Evolutionary conservation across 2,888 invertebrate genomes (phyloP).

Genomic region (Ennomos fuscantarius): DNA sequence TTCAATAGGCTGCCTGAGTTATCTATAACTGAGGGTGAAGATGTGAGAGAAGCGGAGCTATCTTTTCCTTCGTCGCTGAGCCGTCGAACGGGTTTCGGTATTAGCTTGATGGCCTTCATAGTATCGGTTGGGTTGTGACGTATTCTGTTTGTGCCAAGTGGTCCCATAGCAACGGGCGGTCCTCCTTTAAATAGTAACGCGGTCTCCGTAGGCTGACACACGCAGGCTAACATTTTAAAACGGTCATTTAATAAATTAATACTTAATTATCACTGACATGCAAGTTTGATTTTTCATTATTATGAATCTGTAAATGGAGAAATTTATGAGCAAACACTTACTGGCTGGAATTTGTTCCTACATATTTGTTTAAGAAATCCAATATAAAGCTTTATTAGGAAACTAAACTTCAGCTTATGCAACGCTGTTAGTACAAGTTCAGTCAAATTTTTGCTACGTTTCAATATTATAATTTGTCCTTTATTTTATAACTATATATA

Average conservation of each 20-base stretch:
- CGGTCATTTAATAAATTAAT: conserved; percentile 57
- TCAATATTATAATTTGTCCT: neutral
- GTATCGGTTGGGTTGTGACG: conserved; percentile 64
- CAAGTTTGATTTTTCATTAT: conserved; percentile 58
- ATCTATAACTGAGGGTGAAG: conserved; percentile 66
- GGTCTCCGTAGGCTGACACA: conserved; percentile 87
- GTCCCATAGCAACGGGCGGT: conserved; percentile 82
- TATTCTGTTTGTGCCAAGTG: conserved; percentile 78
- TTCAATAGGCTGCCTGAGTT: conserved; percentile 71
- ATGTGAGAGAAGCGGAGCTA: conserved; percentile 62
- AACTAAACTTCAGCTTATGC: too few relatives aligned
- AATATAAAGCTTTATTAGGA: too few relatives aligned
- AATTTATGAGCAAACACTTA: conserved; percentile 18
- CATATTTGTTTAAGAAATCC: neutral
- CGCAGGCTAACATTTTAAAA: conserved; percentile 87
- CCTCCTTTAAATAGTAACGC: conserved; percentile 81
- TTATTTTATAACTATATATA: neutral
- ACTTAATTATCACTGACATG: conserved; percentile 68
- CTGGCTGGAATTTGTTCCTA: conserved; percentile 54
- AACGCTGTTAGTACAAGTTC: too few relatives aligned
- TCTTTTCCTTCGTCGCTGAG: conserved; percentile 66
- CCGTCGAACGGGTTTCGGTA: conserved; percentile 60
- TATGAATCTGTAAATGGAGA: conserved; percentile 24
- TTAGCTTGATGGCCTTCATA: conserved; percentile 68
- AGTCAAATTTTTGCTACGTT: too few relatives aligned